Base-by-base conservation (phyloP, 1,140 invertebrate species). In the Formica exsecta region DNA sequence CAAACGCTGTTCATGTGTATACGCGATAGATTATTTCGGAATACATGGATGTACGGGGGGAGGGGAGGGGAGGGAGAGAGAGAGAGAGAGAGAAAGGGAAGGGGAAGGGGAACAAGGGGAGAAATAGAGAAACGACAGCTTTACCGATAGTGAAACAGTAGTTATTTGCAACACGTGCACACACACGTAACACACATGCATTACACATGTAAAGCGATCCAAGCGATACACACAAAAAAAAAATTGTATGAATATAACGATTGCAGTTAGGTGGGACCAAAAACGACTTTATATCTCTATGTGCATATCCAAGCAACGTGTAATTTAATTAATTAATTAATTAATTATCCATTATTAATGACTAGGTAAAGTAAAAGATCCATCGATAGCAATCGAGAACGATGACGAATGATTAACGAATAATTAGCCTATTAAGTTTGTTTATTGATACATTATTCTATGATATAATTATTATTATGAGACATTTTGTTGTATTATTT, bases 401-500 rank as follows among this genome's bases (percentile, higher is more conserved):
- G 90, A 94, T 93, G 91, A 95, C 92, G 91, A 92, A 94, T 93
- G 88, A 93, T 92, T 94, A 92, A 92, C 92, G 90, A 93, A 86
- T 94, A 93, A 92, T 93, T 94, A 94, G 92, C 90, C 92, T 92
- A 95, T 95, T 95, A 94, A 93, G 92, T 94, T 95, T 95, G 94
- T 95, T 94, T 94, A 95, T 95, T 94, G 91, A 94, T 94, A 92
- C 92, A 94, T 95, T 94, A 95, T 94, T 94, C 92, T 94, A 94
- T 89, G 87, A 94, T 93, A 93, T 92, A 92, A 94, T 94, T 88
- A 93, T 94, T 93, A 94, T 94, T 91, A 94, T 94, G 91, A 95
- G 90, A 94, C 92, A 95, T 95, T 95, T 95, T 95, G 95, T 95
- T 95, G 95, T 95, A 95, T 95, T 95, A 95, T 95, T 95, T 95